Base-by-base conservation (phyloP, 1,140 invertebrate species). In the Vanessa atalanta region DNA sequence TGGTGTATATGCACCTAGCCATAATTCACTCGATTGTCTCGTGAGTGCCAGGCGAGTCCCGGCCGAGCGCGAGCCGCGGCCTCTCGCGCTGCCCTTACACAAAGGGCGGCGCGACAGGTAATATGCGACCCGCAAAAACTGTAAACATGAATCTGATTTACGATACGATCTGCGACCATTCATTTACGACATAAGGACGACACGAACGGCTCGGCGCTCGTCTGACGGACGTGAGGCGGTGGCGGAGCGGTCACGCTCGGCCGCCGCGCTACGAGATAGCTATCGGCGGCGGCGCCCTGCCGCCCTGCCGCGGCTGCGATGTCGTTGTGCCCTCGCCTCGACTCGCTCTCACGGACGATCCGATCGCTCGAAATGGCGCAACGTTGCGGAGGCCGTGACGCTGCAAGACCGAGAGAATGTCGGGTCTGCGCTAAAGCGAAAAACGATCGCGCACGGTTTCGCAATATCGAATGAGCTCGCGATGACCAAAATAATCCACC, bases 291-390 rank as follows among this genome's bases (percentile, higher is more conserved):
- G 82, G 75, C 80, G 87, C 80, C 80, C 83, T 81, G 81, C 80
- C 83, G 87, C 83, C 80, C 83, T 83, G 83, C 79, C 79, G 76
- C 72, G 68, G 79, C 80, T 72, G 72, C 77, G 78, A 79, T 79
- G 81, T 77, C 80, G 83, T 82, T 79, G 81, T 84, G 84, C 82
- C 85, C 84, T 88, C 86, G 83, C 82, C 87, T 87, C 85, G 85
- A 83, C 81, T 82, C 80, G 81, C 83, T 76, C 73, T 79, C 83
- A 80, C 85, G 83, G 83, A 86, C 87, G 86, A 88, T 83, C 84
- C 85, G 87, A 85, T 83, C 87, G 86, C 84, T 91, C 85, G 88
- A 86, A 90, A 92, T 92, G 90, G 90, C 90, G 90, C 88, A 92
- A 89, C 90, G 87, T 80, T 77, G 79, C 87, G 85, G 88, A 89